Evolutionary conservation across 2,797 vertebrate genomes (phyloP), one percentile per base, ranked within the genome.

Genomic region (Sternotherus odoratus): DNA sequence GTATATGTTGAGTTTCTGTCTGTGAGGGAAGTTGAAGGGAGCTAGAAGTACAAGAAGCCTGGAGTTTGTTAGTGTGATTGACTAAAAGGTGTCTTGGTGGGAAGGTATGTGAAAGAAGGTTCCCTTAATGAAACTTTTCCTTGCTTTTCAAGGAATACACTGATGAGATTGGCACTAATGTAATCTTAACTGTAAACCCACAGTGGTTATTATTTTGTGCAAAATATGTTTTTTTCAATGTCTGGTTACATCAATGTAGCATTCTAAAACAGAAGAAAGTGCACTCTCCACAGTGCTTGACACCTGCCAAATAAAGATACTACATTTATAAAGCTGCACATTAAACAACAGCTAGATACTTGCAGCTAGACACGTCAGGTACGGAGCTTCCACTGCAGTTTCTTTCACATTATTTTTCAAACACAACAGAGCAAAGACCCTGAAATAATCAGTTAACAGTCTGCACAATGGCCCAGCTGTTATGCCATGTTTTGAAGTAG

Each of bases 371-470:
- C 33, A 84, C 93, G 91, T 91, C 91, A 79, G 81, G 79, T 63
- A 56, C 75, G 66, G 78, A 82, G 33, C 16, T 1, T 90, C 79
- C 24, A 33, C 16, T 89, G 79, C 21, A 83, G 49, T 79, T 86
- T 95, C 82, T 94, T 19, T 54, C 91, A 57, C 0, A 0, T 10
- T 79, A 33, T 13, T 91, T 83, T 92, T 90, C 9, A 79, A 66
- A 80, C 19, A 91, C 39, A 69, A 91, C 78, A 60, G 86, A 50
- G 8, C 46, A 12, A 8, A 63, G 57, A 8, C 28, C 12, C 6
- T 92, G 88, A 82, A 95, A 94, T 92, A 94, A 94, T 53, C 83
- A 90, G 82, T 80, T 7, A 74, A 4, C 51, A n/a, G 82, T 86
- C 83, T 78, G 69, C 83, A 96, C 87, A 95, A 78, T 46, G 79